phyloP scores from a whole-genome alignment of 35 echinoderm and acorn worm species.

The Acanthaster planci region DNA sequence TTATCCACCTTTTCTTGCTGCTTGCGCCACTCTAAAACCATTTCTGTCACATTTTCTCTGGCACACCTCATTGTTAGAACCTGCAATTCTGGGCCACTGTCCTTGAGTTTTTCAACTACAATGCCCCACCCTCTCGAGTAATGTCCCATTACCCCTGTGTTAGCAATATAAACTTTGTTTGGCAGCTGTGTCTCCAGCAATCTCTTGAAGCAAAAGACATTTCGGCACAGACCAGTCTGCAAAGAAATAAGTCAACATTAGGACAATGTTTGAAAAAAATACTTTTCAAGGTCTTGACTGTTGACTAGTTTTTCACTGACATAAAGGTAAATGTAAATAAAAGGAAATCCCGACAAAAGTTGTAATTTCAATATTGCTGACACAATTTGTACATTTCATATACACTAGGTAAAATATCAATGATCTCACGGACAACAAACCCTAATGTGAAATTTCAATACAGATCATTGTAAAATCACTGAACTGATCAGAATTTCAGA shows the following conservation, averaged over 20 bases:
- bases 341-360: too few species aligned
- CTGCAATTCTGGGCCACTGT: neutral
- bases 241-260: slow-evolving; percentile 4
- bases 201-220: neutral
- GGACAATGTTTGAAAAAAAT: neutral
- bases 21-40: neutral
- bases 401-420: too few species aligned
- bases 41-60: neutral
- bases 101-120: neutral
- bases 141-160: neutral
- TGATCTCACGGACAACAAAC: too few species aligned
- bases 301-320: too few species aligned
- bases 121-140: neutral
- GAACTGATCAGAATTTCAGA: too few species aligned
- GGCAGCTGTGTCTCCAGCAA: neutral
- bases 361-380: too few species aligned
- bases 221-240: neutral
- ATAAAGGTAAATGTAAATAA: too few species aligned
- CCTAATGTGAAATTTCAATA: too few species aligned
- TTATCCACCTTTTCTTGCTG: neutral
- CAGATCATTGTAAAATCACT: too few species aligned
- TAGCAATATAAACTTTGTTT: neutral
- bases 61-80: neutral
- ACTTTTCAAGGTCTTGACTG: too few species aligned
- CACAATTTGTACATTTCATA: too few species aligned